Evolutionary conservation across 2,797 vertebrate genomes (phyloP).

Genomic region (Chaetophractus vellerosus): DNA sequence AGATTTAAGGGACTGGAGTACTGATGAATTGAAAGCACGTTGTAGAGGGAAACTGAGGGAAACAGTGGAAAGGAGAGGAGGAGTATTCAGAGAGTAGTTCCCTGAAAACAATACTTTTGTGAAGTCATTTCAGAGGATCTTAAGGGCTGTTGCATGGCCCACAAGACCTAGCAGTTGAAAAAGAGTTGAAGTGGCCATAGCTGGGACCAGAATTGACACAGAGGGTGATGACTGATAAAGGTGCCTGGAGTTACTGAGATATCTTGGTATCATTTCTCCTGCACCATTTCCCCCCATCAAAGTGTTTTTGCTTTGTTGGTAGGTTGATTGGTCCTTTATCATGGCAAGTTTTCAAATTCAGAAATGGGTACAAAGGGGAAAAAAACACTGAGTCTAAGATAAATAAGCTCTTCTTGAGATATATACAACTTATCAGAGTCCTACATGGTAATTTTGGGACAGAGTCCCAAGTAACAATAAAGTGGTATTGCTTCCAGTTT

Average conservation of each 20-base stretch:
- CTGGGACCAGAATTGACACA: background rate
- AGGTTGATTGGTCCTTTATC: background rate
- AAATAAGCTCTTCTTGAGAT: background rate
- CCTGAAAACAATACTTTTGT: background rate
- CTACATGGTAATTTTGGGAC: background rate
- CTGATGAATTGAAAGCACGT: background rate
- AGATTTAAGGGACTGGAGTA: background rate
- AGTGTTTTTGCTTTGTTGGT: background rate
- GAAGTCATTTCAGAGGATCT: background rate
- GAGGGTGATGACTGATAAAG: rapidly evolving
- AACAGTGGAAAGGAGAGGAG: background rate
- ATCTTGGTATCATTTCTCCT: background rate
- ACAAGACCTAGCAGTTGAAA: background rate
- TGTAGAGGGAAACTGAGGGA: background rate
- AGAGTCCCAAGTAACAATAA: background rate
- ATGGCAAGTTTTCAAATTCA: background rate
- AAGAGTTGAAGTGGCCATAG: background rate
- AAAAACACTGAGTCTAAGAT: background rate
- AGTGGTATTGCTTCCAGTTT: background rate
- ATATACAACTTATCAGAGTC: background rate
- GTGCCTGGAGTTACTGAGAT: background rate
- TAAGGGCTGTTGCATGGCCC: background rate
- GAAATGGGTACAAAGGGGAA: background rate
- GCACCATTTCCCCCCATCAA: background rate
- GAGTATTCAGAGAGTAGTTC: background rate